Percentiles rank a stretch among this genome's conserved stretches.
These are phyloP conservation scores for Lithobius niger DNA, from an alignment of 1,140 invertebrate species.

Conservation along the genomic window DNA sequence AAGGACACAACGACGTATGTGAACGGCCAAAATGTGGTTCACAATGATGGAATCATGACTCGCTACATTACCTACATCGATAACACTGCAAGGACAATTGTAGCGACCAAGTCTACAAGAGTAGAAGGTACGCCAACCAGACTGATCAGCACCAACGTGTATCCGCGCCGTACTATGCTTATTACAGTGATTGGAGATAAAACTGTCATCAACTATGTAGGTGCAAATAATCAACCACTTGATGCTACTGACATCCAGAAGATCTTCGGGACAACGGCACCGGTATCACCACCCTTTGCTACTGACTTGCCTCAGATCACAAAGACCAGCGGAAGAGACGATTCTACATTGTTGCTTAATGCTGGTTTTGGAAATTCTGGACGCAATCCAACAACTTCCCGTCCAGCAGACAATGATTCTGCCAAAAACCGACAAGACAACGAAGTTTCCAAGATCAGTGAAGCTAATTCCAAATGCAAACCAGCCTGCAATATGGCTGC, in stretches of 20 bases:
- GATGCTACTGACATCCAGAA: constrained; percentile 9
- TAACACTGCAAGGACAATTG: constrained; percentile 49
- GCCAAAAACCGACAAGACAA: constrained; percentile 16
- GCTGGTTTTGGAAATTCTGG: constrained; percentile 3
- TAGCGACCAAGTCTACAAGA: constrained; percentile 58
- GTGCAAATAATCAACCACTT: constrained; percentile 31
- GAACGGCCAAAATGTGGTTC: background rate
- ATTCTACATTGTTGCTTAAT: background rate
- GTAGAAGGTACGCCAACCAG: constrained; percentile 59
- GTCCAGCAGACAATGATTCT: constrained; percentile 18
- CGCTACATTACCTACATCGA: constrained; percentile 49
- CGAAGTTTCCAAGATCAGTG: constrained; percentile 11
- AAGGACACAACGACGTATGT: background rate
- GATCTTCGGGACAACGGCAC: background rate
- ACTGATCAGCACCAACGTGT: constrained; percentile 31
- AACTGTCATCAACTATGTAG: constrained; percentile 50
- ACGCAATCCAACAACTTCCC: constrained; percentile 13
- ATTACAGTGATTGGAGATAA: constrained; percentile 59
- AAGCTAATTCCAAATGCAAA: constrained; percentile 18
- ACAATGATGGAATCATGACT: constrained; percentile 26
- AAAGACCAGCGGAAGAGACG: background rate
- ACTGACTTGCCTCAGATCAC: background rate
- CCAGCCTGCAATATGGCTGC: constrained; percentile 58
- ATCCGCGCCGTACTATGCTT: constrained; percentile 25
- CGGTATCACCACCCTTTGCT: background rate